Conservation (phyloP, 2,797 vertebrate genomes). For the Knipowitschia caucasica region DNA sequence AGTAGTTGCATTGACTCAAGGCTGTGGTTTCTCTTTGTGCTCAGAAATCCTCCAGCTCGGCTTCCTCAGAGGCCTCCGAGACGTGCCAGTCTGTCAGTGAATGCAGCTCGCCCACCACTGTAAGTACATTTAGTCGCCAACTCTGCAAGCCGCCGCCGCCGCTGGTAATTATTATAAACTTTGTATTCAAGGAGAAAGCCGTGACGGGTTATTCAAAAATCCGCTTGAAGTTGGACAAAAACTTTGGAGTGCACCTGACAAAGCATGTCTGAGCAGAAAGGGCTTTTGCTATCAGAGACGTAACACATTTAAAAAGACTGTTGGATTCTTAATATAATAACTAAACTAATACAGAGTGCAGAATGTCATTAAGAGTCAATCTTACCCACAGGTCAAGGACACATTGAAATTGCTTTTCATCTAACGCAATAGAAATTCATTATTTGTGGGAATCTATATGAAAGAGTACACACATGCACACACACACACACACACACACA, state of each 20-base stretch:
- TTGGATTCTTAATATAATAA: not conserved
- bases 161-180: not conserved
- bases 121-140: constrained; percentile 65
- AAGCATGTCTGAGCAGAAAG: not conserved
- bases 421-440: no score
- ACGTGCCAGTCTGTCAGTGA: constrained; percentile 98
- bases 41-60: constrained; percentile 97
- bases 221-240: not conserved
- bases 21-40: not conserved
- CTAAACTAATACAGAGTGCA: no score
- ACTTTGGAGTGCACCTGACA: not conserved
- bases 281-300: not conserved
- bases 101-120: constrained; percentile 96
- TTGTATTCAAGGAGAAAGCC: not conserved
- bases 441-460: no score
- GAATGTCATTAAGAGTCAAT: not conserved
- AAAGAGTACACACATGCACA: no score
- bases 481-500: no score
- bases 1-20: not conserved
- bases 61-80: constrained; percentile 95
- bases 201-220: not conserved
- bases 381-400: not conserved
- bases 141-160: not conserved
- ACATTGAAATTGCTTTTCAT: not conserved
- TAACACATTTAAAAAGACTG: not conserved